Conservation (phyloP, 2,888 invertebrate genomes). For the Ligdia adustata region DNA sequence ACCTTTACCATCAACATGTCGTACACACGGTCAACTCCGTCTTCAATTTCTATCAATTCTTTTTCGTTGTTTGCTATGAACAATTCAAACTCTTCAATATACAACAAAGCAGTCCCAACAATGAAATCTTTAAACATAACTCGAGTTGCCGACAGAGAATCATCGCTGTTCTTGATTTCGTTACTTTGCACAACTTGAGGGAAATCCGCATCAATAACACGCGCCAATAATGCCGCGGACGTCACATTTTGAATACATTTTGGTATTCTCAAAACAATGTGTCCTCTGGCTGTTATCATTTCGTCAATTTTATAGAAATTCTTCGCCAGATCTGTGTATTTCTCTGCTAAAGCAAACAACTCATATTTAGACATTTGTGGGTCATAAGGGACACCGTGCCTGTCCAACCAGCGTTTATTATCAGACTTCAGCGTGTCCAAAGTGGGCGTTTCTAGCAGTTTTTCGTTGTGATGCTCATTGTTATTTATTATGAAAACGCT, state of each 20-base stretch:
- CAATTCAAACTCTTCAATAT: conserved; percentile 14
- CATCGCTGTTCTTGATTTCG: background rate
- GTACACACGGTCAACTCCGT: conserved; percentile 34
- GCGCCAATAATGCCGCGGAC: conserved; percentile 22
- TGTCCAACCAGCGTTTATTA: conserved; percentile 45
- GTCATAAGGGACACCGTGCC: conserved; percentile 38
- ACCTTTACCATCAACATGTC: conserved; percentile 31
- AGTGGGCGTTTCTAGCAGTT: conserved; percentile 30
- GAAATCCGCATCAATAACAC: background rate
- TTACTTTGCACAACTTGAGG: background rate
- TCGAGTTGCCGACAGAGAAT: background rate
- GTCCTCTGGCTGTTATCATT: conserved; percentile 35
- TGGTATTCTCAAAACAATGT: conserved; percentile 43
- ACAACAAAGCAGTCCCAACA: background rate
- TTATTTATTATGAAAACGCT: conserved; percentile 42
- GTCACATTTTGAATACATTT: conserved; percentile 35
- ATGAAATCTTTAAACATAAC: background rate
- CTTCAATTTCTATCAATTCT: conserved; percentile 25
- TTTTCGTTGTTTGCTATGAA: background rate
- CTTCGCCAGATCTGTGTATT: conserved; percentile 34
- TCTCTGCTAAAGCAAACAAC: conserved; percentile 44
- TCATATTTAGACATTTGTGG: conserved; percentile 39
- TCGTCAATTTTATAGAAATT: conserved; percentile 34
- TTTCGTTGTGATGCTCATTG: conserved; percentile 28
- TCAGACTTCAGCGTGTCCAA: conserved; percentile 31